phyloP scores from a whole-genome alignment of 1,140 invertebrate species.

The Pinna nobilis region DNA sequence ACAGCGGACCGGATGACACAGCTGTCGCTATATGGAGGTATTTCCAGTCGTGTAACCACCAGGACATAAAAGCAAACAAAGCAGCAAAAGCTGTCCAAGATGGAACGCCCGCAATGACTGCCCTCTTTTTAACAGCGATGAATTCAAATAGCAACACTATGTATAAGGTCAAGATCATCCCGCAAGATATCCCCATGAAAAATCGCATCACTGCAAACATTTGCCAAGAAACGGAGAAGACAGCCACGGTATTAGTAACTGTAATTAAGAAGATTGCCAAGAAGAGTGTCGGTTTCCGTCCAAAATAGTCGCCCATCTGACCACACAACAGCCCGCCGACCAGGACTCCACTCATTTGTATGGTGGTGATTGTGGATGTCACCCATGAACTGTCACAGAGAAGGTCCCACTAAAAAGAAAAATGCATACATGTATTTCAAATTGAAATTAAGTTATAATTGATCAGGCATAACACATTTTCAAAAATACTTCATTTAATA shows the following conservation, averaged over 20 bases:
- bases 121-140: constrained; percentile 16
- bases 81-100: constrained; percentile 25
- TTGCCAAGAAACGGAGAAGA: constrained; percentile 56
- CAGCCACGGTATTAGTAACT: constrained; percentile 39
- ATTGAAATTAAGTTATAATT: too few species aligned
- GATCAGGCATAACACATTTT: too few species aligned
- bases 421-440: too few species aligned
- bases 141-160: constrained; percentile 39
- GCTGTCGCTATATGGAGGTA: constrained; percentile 45
- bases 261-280: constrained; percentile 30
- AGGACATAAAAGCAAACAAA: constrained; percentile 35
- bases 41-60: constrained; percentile 46
- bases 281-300: constrained; percentile 56
- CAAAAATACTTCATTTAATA: too few species aligned
- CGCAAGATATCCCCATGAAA: constrained; percentile 49
- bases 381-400: constrained; percentile 57
- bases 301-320: constrained; percentile 58
- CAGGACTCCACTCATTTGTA: constrained; percentile 65
- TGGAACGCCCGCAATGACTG: constrained; percentile 26
- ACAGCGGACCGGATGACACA: constrained; percentile 38
- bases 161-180: constrained; percentile 36
- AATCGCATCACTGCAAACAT: constrained; percentile 59
- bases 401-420: constrained; percentile 57
- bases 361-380: constrained; percentile 52
- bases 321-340: constrained; percentile 52